Base-by-base conservation (phyloP, 2,888 invertebrate species). In the Dugesia japonica region DNA sequence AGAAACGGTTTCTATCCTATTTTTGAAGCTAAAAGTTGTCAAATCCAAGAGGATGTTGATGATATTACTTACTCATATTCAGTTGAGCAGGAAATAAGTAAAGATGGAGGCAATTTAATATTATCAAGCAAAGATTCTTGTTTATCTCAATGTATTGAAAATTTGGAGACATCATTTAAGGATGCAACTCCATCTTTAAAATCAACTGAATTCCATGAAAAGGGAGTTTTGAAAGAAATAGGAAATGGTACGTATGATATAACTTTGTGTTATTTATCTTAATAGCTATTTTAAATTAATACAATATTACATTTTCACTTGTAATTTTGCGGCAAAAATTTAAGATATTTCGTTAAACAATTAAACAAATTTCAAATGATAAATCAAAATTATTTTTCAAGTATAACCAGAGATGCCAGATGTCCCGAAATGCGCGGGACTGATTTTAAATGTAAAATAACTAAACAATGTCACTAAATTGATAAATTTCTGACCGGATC, bases 11-110 rank as follows among this genome's bases (percentile, higher is more conserved):
- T 56, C 17, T 56, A 56, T 56, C 56, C 56, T 20, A 56, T 56
- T 23, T 56, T 56, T n/a, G 56, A 56, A 56, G 56, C 56, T n/a
- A 56, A 56, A 56, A 56, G 56, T 56, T 4, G 56, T n/a, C 56
- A 56, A 23, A 56, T 56, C 1, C 56, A n/a, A 9, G 56, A 56
- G 17, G 56, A 56, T 23, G 56, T 23, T 20, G 56, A 56, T 23
- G 56, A 56, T 13, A 56, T 56, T 56, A 56, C 56, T 56, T 56
- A 56, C 17, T 56, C 23, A 13, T 56, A 56, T 56, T 56, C 56
- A n/a, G 56, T 56, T 56, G 56, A 56, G 56, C 56, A 56, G 4
- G 56, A 56, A 4, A n/a, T 7, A 7, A 56, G 56, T 23, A 56
- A 56, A 56, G 56, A 56, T 56, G 56, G 56, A 9, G 23, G 31